Evolutionary conservation across 2,888 invertebrate species (phyloP), one percentile per base, ranked within the genome.

Genomic region (Arrhopalites spinosus): DNA sequence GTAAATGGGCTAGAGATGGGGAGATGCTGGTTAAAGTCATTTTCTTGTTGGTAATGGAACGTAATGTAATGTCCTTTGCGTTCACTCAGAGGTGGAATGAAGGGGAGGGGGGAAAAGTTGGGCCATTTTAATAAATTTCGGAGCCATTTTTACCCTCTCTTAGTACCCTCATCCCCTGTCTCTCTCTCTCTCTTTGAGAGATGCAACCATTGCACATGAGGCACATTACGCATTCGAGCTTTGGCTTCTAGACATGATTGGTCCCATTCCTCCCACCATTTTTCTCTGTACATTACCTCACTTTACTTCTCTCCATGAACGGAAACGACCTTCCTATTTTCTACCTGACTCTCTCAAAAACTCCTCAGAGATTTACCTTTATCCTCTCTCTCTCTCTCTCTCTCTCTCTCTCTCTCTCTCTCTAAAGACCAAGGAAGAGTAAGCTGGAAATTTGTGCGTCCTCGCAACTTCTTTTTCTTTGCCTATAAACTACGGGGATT

Each of bases 61-160:
- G 71, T 71, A 71, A 71, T 71, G 61, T 71, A 71, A 71, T 71
- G 36, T 30, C 61, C 43, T 53, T 71, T 71, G 43, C 61, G 71
- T 71, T 61, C 56, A 53, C 15, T 61, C 61, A 56, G 71, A 61
- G 71, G 61, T 43, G 30, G 71, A 71, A 43, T 59, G 56, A n/a
- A n/a, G n/a, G n/a, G n/a, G 27, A 11, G 50, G 50, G 76, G 76
- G 76, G 67, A 73, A 67, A 76, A 76, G 64, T 76, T 76, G 76
- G 68, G 76, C 76, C 72, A 76, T 76, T 75, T 73, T 73, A 76
- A 76, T 76, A 76, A 76, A 76, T 76, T 76, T 76, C 73, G 73
- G 69, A 66, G 73, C 76, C 76, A 76, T 76, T 76, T 71, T 71
- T 71, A 71, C 71, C 61, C 71, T 71, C 50, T 69, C 68, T 50